Evolutionary conservation across 1,140 invertebrate genomes (phyloP), one percentile per base, ranked within the genome.

Genomic region (Palaemon carinicauda): DNA sequence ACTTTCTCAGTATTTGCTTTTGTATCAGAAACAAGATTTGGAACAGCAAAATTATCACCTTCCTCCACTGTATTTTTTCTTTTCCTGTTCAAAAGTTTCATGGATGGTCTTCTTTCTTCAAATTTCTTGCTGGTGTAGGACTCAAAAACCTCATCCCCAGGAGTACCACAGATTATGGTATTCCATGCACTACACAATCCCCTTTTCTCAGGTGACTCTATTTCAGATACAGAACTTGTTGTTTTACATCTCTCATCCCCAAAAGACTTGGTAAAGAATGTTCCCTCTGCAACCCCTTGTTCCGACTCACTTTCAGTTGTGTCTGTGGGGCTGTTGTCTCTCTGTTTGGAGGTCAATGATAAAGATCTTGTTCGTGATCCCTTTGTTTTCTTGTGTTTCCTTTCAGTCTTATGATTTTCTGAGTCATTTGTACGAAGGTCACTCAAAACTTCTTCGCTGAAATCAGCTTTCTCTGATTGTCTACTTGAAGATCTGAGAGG

Each of bases 221-320:
- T 51, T 52, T 77, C 56, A 14, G 19, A 56, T 24, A 53, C 33
- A 27, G 51, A 2, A 24, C 54, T 79, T 73, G 54, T 17, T 33
- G 31, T 79, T 19, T 19, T 53, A 56, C 71, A 73, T 31, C 65
- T 41, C 14, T 77, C 52, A 41, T 65, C 80, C 15, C 29, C 31
- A 31, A 75, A 83, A 12, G 83, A 7, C 75, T 80, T 86, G 4
- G 83, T 19, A 71, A 86, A 86, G 17, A 51, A n/a, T 27, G 15
- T 77, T 53, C n/a, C 53, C 9, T 17, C 15, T 71, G 14, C 31
- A 14, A 79, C 24, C 21, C 33, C 60, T 29, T 75, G 71, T 27
- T 87, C 85, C n/a, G 85, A 87, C 33, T 87, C 85, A 82, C 85
- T 87, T 24, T 87, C 85, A 27, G 85, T 87, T 15, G 85, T 87